These are phyloP conservation scores for Agrilus planipennis DNA, from an alignment of 1,140 invertebrate genomes.

Conservation along the genomic window DNA sequence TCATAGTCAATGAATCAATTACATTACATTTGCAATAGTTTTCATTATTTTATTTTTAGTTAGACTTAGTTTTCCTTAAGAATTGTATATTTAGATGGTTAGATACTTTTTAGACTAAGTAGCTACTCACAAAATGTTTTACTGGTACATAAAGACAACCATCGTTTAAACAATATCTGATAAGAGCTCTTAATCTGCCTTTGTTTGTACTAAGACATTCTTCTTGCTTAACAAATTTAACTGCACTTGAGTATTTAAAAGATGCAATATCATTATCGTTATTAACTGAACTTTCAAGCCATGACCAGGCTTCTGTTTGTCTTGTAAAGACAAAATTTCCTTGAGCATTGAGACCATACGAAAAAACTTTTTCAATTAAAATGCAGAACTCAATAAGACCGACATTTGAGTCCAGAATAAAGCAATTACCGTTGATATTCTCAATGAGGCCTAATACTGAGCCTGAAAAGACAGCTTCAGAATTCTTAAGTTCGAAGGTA, in stretches of 20 bases:
- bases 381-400: conserved; percentile 35
- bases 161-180: conserved; percentile 41
- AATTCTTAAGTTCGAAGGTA: too few species aligned
- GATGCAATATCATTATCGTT: conserved; percentile 25
- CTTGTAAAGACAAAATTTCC: conserved; percentile 32
- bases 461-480: conserved; percentile 32
- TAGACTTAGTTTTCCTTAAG: not conserved
- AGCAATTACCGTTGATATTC: conserved; percentile 13
- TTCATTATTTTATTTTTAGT: too few species aligned
- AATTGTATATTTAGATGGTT: conserved; percentile 2
- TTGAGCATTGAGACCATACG: conserved; percentile 32
- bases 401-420: conserved; percentile 7
- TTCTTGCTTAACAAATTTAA: conserved; percentile 35
- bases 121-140: conserved; percentile 37
- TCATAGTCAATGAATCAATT: too few species aligned
- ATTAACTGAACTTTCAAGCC: conserved; percentile 35
- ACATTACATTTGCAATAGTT: too few species aligned
- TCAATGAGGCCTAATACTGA: conserved; percentile 36
- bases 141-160: conserved; percentile 44
- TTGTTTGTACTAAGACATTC: conserved; percentile 34
- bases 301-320: conserved; percentile 37
- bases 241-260: conserved; percentile 33
- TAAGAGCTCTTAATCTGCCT: conserved; percentile 42
- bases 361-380: conserved; percentile 39
- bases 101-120: conserved; percentile 1